phyloP scores from a whole-genome alignment of 1,140 invertebrate genomes.

The Apolygus lucorum region DNA sequence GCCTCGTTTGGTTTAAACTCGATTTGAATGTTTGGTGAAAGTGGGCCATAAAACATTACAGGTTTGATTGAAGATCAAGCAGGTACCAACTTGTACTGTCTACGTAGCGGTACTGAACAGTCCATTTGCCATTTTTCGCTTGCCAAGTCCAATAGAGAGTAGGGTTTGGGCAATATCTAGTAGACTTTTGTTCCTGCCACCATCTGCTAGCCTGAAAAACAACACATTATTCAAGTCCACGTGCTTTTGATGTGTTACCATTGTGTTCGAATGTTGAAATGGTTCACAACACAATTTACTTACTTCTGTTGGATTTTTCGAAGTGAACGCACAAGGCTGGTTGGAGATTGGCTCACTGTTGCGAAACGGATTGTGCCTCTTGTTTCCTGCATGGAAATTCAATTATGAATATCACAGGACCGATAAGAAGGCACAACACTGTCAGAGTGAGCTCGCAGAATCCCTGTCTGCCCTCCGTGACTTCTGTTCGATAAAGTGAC shows the following conservation, averaged over 20 bases:
- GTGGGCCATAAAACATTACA: too few relatives aligned
- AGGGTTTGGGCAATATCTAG: not conserved
- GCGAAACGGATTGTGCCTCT: constrained; percentile 3
- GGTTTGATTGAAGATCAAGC: too few relatives aligned
- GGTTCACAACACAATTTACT: not conserved
- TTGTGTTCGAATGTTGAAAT: too few relatives aligned
- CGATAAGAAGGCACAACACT: too few relatives aligned
- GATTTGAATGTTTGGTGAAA: too few relatives aligned
- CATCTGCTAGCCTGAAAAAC: not conserved
- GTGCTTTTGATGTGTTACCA: not conserved
- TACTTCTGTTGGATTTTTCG: not conserved
- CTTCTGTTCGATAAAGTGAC: too few relatives aligned
- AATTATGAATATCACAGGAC: constrained; percentile 1
- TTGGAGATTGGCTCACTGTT: not conserved
- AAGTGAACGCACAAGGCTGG: not conserved
- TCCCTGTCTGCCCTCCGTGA: too few relatives aligned
- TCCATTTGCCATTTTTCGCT: not conserved
- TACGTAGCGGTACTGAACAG: not conserved
- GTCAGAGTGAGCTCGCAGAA: too few relatives aligned
- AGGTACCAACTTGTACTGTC: not conserved
- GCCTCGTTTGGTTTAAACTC: too few relatives aligned
- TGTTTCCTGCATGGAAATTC: not conserved
- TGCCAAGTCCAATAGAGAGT: not conserved
- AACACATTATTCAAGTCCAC: not conserved
- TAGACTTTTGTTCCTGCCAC: not conserved